phyloP scores from a whole-genome alignment of 2,797 vertebrate genomes.

The Hozukius guyotensis region DNA sequence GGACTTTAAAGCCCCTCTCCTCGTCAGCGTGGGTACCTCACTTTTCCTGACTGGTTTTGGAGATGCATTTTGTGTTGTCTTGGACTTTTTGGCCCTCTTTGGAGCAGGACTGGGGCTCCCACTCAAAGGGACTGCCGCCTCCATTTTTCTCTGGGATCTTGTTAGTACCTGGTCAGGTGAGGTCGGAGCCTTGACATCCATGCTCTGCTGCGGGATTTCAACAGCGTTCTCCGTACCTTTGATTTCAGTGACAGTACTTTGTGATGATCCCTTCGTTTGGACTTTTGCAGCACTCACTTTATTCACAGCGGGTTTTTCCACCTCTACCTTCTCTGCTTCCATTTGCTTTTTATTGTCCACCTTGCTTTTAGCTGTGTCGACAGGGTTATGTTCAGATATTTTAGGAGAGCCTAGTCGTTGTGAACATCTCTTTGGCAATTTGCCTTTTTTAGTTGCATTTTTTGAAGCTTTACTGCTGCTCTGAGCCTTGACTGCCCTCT shows the following conservation, averaged over 20 bases:
- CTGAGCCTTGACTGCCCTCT: conserved; percentile 55
- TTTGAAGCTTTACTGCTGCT: conserved; percentile 52
- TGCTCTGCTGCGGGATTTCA: conserved; percentile 46
- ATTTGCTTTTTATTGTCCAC: conserved; percentile 59
- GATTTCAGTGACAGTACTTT: conserved; percentile 33
- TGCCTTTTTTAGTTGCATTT: conserved; percentile 47
- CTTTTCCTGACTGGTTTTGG: conserved; percentile 66
- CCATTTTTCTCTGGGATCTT: conserved; percentile 84
- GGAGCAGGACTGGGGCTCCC: conserved; percentile 47
- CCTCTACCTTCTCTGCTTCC: conserved; percentile 47
- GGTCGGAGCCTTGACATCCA: conserved; percentile 48
- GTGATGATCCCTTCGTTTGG: conserved; percentile 51
- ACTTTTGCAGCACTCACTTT: conserved; percentile 60
- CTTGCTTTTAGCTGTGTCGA: conserved; percentile 49
- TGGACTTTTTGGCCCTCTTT: conserved; percentile 64
- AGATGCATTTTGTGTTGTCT: conserved; percentile 25
- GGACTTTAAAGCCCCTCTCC: conserved; percentile 65
- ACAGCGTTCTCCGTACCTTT: conserved; percentile 42
- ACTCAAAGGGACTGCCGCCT: conserved; percentile 46
- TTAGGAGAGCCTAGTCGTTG: conserved; percentile 67
- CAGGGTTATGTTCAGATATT: conserved; percentile 45
- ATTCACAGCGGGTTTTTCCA: conserved; percentile 49
- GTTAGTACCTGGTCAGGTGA: conserved; percentile 85
- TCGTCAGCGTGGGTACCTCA: conserved; percentile 46
- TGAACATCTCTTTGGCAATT: conserved; percentile 73